These are phyloP conservation scores for Catagonus wagneri DNA, from an alignment of 2,113 vertebrate species.

Conservation along the genomic window DNA sequence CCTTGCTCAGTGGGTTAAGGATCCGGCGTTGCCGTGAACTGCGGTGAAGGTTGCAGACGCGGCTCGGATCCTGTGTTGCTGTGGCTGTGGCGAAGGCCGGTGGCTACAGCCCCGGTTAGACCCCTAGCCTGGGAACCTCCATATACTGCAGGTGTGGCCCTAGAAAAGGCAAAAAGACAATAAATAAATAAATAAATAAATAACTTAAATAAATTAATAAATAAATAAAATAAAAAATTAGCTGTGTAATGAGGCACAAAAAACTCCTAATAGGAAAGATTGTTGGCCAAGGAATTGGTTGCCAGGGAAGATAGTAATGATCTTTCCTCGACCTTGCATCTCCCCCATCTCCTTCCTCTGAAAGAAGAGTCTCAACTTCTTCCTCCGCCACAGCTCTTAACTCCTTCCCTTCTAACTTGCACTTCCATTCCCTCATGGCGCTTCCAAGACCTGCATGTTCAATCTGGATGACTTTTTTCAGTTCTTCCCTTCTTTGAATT, in stretches of 20 bases:
- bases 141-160: no score
- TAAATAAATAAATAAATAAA: no score
- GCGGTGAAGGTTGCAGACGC: no score
- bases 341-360: neutral
- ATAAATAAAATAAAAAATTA: slow-evolving; percentile 10
- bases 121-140: no score
- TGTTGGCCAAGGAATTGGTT: neutral
- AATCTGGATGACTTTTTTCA: neutral
- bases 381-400: neutral
- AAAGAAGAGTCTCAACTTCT: neutral
- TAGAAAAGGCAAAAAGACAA: no score
- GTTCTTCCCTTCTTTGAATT: neutral
- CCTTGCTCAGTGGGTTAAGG: no score
- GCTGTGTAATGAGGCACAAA: neutral
- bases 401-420: neutral
- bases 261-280: neutral
- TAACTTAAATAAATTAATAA: no score
- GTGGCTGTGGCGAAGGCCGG: no score
- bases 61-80: no score
- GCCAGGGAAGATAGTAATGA: neutral
- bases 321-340: neutral
- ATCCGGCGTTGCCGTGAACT: no score
- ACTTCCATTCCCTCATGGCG: neutral
- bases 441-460: neutral
- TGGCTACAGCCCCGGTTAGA: no score